Conservation (phyloP, 2,113 vertebrate genomes). For the Silurus glanis region DNA sequence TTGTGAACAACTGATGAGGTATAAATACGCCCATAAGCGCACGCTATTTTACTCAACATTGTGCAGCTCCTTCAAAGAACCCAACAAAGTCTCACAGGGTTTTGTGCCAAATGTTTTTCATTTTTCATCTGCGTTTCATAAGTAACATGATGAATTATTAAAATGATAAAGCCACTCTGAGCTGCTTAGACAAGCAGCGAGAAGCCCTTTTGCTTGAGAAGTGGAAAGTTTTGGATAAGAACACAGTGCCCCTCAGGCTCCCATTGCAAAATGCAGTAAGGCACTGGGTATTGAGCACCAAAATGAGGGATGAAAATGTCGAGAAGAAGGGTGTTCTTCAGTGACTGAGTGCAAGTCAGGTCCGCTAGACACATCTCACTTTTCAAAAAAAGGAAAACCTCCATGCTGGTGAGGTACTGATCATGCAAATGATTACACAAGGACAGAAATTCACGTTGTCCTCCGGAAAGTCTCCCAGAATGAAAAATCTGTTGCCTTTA, state of each 20-base stretch:
- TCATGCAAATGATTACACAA: slow-evolving; percentile 6
- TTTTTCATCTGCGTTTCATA: not conserved
- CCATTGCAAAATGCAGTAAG: slow-evolving; percentile 84
- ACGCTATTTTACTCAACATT: slow-evolving; percentile 13
- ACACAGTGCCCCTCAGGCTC: slow-evolving; percentile 62
- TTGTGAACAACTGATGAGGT: slow-evolving; percentile 63
- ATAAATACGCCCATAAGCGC: slow-evolving; percentile 52
- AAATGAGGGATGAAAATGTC: slow-evolving; percentile 27
- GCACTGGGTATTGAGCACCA: slow-evolving; percentile 87
- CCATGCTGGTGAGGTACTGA: slow-evolving; percentile 15
- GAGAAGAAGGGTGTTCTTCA: slow-evolving; percentile 62
- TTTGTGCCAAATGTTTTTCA: not conserved
- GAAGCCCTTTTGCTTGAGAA: slow-evolving; percentile 2
- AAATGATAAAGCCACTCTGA: slow-evolving; percentile 4
- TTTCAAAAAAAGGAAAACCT: not conserved
- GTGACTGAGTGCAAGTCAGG: slow-evolving; percentile 50
- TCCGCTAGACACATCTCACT: not conserved
- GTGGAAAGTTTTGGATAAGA: slow-evolving; percentile 50
- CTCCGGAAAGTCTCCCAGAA: slow-evolving; percentile 9
- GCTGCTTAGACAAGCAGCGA: not conserved
- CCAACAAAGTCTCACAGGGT: slow-evolving; percentile 3
- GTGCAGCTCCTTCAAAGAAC: slow-evolving; percentile 15
- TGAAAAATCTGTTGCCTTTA: not conserved
- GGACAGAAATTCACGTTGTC: not conserved
- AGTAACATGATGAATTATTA: not conserved